phyloP scores from a whole-genome alignment of 2,113 vertebrate species.

The Pollimyrus isidori region DNA sequence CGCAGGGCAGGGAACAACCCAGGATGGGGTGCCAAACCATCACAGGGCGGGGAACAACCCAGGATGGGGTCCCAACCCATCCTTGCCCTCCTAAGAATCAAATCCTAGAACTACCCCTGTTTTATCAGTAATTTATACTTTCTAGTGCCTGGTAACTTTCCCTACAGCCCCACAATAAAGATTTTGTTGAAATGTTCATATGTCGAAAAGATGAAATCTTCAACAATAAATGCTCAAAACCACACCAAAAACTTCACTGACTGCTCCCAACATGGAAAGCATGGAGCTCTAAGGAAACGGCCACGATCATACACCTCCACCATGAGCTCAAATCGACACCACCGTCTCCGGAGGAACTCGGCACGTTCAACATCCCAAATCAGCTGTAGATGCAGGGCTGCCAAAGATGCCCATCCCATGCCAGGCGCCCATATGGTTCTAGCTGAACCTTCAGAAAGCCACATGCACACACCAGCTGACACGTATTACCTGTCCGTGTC shows the following conservation, averaged over 20 bases:
- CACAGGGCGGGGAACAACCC: neutral
- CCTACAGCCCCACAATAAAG: neutral
- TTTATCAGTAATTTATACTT: neutral
- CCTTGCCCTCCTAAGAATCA: neutral
- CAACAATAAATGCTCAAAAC: neutral
- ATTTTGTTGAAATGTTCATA: neutral
- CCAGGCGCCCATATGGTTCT: neutral
- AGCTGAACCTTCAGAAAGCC: neutral
- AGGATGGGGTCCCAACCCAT: neutral
- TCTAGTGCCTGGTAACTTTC: neutral
- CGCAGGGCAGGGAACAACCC: neutral
- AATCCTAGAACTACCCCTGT: neutral
- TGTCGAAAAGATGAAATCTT: neutral
- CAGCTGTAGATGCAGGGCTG: neutral
- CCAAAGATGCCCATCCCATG: neutral
- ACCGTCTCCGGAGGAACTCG: neutral
- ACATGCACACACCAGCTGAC: constrained; percentile 11
- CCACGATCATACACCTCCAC: neutral
- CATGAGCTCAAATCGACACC: neutral
- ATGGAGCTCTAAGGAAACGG: neutral
- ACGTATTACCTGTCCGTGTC: neutral
- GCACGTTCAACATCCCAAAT: neutral
- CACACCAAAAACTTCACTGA: neutral
- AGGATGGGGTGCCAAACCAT: neutral
- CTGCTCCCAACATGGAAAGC: neutral